A percentile compares a stretch with the other conserved stretches of the same genome.
Conservation (phyloP, 2,113 vertebrate species). For the Dromas ardeola region DNA sequence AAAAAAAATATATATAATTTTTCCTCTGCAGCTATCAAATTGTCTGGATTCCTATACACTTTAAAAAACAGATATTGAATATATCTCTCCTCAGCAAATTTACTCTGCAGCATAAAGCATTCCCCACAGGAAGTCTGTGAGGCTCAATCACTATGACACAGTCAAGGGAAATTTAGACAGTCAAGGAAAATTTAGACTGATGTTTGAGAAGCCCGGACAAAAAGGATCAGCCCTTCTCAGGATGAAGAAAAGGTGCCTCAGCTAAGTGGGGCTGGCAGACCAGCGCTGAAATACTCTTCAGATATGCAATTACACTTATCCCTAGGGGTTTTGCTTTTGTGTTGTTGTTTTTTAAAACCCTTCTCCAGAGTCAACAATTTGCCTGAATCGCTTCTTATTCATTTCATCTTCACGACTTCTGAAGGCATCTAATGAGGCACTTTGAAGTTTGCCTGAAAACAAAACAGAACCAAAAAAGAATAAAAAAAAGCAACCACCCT, state of each 20-base stretch:
- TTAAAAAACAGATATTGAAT: background rate
- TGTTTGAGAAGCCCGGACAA: slow-evolving; percentile 38
- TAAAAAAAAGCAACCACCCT: background rate
- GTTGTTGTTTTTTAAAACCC: slow-evolving; percentile 29
- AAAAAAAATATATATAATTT: background rate
- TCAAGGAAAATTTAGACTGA: slow-evolving; percentile 30
- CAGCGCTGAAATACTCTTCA: slow-evolving; percentile 1
- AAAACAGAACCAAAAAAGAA: background rate
- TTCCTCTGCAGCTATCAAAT: background rate
- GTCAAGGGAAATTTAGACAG: slow-evolving; percentile 42
- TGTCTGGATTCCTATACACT: background rate
- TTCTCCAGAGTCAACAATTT: slow-evolving; percentile 61
- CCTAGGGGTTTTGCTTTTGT: slow-evolving; percentile 45
- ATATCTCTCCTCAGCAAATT: background rate
- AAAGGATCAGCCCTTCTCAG: slow-evolving; percentile 19
- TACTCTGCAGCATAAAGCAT: background rate
- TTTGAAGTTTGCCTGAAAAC: slow-evolving; percentile 55
- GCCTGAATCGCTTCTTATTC: slow-evolving; percentile 45
- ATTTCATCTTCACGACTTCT: slow-evolving; percentile 58
- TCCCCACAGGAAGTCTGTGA: slow-evolving; percentile 39
- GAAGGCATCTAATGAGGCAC: slow-evolving; percentile 48
- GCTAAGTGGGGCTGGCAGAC: slow-evolving; percentile 49
- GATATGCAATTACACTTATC: slow-evolving; percentile 43
- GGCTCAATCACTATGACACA: slow-evolving; percentile 28
- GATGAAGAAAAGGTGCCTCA: slow-evolving; percentile 44